Evolutionary conservation across 1,140 invertebrate genomes (phyloP), one percentile per base, ranked within the genome.

Genomic region (Trichomalopsis sarcophagae): DNA sequence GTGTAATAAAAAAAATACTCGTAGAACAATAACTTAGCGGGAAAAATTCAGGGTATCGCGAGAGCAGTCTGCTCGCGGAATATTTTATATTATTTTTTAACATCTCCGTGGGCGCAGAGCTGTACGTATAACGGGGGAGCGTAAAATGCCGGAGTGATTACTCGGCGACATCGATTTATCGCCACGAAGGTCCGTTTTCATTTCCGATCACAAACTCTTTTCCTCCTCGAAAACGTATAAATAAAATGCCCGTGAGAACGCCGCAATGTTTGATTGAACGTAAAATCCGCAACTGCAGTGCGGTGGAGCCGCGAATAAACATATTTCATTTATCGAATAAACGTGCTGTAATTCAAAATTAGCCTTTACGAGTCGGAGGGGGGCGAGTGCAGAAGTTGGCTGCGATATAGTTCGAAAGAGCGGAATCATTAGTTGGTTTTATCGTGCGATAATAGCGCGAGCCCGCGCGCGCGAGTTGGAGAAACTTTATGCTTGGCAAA

Each of bases 401-500:
- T 87, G 33, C 33, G 81, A 87, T 85, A 87, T 86, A 82, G 83
- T 85, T 71, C 76, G 81, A 74, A 80, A 85, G 83, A 86, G 86
- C 77, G 86, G 76, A 90, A 91, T 92, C 90, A 89, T 91, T 90
- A 92, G 87, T 82, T 86, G 82, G 85, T 89, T 91, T 92, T 91
- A 92, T 92, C 90, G 90, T 87, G 84, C 78, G 82, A 91, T 92
- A 91, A 93, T 92, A 90, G 87, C 85, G 69, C 86, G 87, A 88
- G 88, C 27, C 0, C 90, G 75, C 2, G 33, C 33, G 40, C 87
- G 85, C 88, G 87, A 88, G 88, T 90, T 90, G 87, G 87, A 90
- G 88, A 90, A 90, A 91, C 89, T 92, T 92, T 91, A 92, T 90
- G 91, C 84, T 88, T 90, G 91, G 90, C 91, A 92, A 92, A 92